Percentiles rank a stretch among this genome's conserved stretches.
Conservation (phyloP, 2,113 vertebrate genomes). For the Felis chaus region DNA sequence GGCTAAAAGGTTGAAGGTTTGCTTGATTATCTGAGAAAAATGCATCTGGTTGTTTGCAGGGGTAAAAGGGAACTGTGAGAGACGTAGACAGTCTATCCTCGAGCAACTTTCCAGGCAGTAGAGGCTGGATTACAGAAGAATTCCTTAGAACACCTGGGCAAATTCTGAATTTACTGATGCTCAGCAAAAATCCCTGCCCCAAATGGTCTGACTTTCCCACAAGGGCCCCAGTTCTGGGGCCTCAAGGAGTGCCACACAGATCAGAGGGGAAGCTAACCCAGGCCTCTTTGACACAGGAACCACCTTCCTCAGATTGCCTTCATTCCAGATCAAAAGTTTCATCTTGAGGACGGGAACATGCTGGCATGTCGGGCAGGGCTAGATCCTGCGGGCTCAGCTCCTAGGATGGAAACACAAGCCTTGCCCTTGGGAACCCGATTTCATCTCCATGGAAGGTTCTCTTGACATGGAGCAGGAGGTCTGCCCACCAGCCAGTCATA, state of each 20-base stretch:
- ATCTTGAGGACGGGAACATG: neutral
- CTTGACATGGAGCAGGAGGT: neutral
- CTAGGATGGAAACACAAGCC: neutral
- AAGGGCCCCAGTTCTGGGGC: neutral
- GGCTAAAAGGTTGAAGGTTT: slow-evolving; percentile 57
- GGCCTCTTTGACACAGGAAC: neutral
- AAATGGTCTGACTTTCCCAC: neutral
- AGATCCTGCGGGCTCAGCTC: neutral
- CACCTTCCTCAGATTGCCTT: neutral
- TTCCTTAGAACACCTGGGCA: neutral
- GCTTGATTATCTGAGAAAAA: slow-evolving; percentile 68
- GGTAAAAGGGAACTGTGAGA: neutral
- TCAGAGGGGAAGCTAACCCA: neutral
- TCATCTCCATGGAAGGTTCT: neutral
- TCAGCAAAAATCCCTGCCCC: neutral
- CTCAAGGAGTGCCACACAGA: neutral
- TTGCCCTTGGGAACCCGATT: neutral
- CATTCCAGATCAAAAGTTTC: neutral
- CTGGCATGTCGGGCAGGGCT: neutral
- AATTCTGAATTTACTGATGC: neutral
- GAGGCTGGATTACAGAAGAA: neutral
- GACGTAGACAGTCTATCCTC: neutral
- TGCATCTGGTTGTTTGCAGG: neutral
- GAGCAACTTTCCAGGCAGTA: neutral
- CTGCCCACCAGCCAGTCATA: neutral